Conservation (phyloP, 2,113 vertebrate genomes). For the Leptocoma aspasia region DNA sequence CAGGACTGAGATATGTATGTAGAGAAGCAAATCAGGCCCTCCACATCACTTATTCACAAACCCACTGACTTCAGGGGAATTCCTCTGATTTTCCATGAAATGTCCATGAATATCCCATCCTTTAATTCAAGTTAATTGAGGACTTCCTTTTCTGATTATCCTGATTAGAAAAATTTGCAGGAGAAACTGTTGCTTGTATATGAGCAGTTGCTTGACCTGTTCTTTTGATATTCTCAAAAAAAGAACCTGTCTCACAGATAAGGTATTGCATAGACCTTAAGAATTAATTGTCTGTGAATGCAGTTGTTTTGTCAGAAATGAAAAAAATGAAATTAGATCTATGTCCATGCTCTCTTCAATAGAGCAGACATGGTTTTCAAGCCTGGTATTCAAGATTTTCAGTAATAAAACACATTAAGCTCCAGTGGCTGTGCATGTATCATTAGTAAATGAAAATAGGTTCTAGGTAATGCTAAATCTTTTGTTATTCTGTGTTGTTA, state of each 20-base stretch:
- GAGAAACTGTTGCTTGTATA: not conserved
- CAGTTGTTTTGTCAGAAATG: not conserved
- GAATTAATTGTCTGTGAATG: not conserved
- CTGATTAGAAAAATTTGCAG: not conserved
- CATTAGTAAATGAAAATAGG: not conserved
- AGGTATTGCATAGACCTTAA: not conserved
- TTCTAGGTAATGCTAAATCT: not conserved
- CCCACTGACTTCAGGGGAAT: not conserved
- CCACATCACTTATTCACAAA: not conserved
- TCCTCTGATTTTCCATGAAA: not conserved
- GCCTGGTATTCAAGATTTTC: not conserved
- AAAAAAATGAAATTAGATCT: not conserved
- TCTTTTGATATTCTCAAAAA: not conserved
- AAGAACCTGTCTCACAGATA: not conserved
- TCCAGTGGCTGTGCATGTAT: not conserved
- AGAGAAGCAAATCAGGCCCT: not conserved
- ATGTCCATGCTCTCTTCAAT: not conserved
- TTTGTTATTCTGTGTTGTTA: not conserved
- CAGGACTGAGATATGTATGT: rapidly evolving
- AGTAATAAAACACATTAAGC: not conserved
- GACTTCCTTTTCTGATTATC: not conserved
- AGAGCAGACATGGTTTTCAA: not conserved
- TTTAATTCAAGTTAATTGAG: not conserved
- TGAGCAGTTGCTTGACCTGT: not conserved
- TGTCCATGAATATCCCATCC: not conserved